These are phyloP conservation scores for Acanthopagrus latus DNA, from an alignment of 2,797 vertebrate species.

Conservation along the genomic window DNA sequence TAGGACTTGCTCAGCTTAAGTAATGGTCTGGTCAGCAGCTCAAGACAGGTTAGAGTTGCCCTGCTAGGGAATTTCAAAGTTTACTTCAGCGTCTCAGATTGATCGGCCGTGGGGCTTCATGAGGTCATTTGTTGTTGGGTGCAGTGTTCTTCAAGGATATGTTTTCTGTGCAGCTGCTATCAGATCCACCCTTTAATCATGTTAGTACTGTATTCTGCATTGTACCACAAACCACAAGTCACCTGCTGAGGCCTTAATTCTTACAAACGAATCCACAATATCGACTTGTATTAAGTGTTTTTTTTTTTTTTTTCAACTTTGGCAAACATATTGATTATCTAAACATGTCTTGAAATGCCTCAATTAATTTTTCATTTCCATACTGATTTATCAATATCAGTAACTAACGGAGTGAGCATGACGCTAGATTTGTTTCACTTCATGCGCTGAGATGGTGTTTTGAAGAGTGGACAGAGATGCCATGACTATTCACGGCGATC, in stretches of 20 bases:
- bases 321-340: conserved; percentile 30
- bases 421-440: conserved; percentile 40
- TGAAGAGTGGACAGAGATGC: conserved; percentile 61
- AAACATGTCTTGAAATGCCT: conserved; percentile 24
- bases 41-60: conserved; percentile 70
- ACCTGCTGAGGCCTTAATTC: conserved; percentile 65
- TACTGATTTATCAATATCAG: conserved; percentile 15
- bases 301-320: conserved; percentile 31
- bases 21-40: conserved; percentile 84
- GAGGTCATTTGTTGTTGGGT: conserved; percentile 49
- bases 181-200: conserved; percentile 70
- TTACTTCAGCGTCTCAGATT: conserved; percentile 65
- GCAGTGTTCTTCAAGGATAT: conserved; percentile 48
- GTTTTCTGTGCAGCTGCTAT: conserved; percentile 57
- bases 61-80: conserved; percentile 73
- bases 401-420: conserved; percentile 25
- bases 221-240: conserved; percentile 73
- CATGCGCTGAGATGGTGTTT: conserved; percentile 63
- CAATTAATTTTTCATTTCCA: conserved; percentile 46
- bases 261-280: conserved; percentile 52
- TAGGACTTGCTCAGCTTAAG: conserved; percentile 80
- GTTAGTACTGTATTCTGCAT: conserved; percentile 74
- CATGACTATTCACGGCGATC: conserved; percentile 59
- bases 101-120: conserved; percentile 51
- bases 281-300: conserved; percentile 64